Conservation (phyloP, 2,113 vertebrate species). For the Carassius carassius region DNA sequence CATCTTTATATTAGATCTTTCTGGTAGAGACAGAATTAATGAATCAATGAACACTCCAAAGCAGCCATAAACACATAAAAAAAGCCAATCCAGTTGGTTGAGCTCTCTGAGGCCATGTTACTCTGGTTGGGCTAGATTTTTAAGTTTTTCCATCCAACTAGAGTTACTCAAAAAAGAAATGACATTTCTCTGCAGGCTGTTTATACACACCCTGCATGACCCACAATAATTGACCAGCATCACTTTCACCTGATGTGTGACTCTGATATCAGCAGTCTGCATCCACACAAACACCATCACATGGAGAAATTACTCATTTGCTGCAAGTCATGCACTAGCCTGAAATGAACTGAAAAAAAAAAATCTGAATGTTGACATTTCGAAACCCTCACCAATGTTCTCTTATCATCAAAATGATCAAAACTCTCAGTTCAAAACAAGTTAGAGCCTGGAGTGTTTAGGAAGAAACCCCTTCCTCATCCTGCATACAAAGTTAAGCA, state of each 20-base stretch:
- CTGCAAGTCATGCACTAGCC: too few relatives aligned
- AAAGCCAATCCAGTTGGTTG: slow-evolving; percentile 7
- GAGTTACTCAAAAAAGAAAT: neutral
- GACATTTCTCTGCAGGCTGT: slow-evolving; percentile 20
- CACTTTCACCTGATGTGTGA: neutral
- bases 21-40: neutral
- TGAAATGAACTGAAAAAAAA: slow-evolving; percentile 11
- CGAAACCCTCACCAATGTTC: neutral
- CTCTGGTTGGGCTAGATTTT: slow-evolving; percentile 62
- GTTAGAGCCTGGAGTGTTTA: neutral
- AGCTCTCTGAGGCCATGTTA: neutral
- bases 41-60: neutral
- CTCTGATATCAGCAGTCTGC: neutral
- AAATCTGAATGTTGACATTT: slow-evolving; percentile 20
- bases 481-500: neutral
- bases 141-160: slow-evolving; percentile 28
- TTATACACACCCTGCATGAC: slow-evolving; percentile 17
- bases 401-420: slow-evolving; percentile 2
- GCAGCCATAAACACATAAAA: neutral
- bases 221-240: slow-evolving; percentile 10
- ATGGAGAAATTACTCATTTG: neutral
- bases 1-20: neutral
- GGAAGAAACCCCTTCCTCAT: neutral
- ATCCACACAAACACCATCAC: neutral
- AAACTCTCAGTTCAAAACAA: slow-evolving; percentile 5